Evolutionary conservation across 2,113 vertebrate species (phyloP).

Genomic region (Bos taurus): DNA sequence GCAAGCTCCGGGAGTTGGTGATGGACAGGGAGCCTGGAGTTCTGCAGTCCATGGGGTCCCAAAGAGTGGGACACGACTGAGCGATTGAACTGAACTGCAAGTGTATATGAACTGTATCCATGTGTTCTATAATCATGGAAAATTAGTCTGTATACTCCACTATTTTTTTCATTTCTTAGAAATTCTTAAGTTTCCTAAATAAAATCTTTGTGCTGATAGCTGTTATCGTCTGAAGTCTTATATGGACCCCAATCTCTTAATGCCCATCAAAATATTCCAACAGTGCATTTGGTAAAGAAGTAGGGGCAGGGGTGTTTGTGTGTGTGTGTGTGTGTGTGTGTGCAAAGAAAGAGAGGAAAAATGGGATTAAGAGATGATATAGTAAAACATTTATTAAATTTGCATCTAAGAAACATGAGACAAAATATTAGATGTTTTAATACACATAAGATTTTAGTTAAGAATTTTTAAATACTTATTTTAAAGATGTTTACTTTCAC

Average conservation of each 20-base stretch:
- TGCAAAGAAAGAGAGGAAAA: rapidly evolving
- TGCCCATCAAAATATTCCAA: not conserved
- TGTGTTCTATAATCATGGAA: not conserved
- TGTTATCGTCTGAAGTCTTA: not conserved
- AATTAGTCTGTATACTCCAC: not conserved
- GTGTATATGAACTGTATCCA: not conserved
- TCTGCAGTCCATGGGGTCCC: not conserved
- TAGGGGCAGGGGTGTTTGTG: not conserved
- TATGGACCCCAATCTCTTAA: not conserved
- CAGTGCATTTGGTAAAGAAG: not conserved
- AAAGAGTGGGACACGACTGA: not conserved
- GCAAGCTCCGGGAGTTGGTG: not conserved
- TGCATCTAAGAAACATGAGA: not conserved
- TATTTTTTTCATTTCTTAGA: not conserved
- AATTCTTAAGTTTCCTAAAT: not conserved
- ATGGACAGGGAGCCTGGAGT: not conserved
- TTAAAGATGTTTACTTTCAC: not conserved
- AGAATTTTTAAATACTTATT: not conserved
- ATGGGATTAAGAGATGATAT: not conserved
- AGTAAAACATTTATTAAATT: slow-evolving; percentile 20
- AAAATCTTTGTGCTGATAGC: not conserved
- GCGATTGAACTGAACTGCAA: not conserved
- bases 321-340: not conserved
- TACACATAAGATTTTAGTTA: not conserved
- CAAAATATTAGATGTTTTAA: slow-evolving; percentile 17